Conservation (phyloP, 1,140 invertebrate species). For the Latrodectus geometricus region DNA sequence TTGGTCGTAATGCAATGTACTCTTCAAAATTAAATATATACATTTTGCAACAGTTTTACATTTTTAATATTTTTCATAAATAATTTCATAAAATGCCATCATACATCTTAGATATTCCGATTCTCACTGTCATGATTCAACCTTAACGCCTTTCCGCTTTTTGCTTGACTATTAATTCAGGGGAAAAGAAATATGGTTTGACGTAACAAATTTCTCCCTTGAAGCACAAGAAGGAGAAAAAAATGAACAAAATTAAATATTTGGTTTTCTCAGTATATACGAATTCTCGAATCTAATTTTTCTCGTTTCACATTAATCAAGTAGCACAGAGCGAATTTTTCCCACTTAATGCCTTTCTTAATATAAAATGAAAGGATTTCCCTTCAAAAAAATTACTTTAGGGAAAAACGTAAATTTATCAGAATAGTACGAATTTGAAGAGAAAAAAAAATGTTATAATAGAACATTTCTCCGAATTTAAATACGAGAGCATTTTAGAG, state of each 20-base stretch:
- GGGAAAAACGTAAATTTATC: too few species aligned
- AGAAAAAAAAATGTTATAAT: too few species aligned
- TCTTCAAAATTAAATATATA: too few species aligned
- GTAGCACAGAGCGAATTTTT: not conserved
- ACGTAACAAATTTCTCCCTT: not conserved
- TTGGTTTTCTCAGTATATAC: not conserved
- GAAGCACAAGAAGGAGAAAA: not conserved
- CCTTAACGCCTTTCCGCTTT: not conserved
- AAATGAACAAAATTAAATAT: conserved; percentile 1
- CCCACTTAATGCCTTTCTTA: too few species aligned
- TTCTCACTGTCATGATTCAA: not conserved
- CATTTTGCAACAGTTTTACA: not conserved
- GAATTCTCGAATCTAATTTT: conserved; percentile 8
- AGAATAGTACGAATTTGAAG: too few species aligned
- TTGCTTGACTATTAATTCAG: not conserved
- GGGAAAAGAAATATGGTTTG: not conserved
- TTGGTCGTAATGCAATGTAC: too few species aligned
- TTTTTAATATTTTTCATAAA: conserved; percentile 10
- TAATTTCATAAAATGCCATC: not conserved
- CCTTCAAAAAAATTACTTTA: too few species aligned
- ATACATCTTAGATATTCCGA: not conserved
- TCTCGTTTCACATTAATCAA: not conserved
- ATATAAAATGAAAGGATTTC: too few species aligned
- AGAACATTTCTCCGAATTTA: too few species aligned
- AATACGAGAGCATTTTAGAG: too few species aligned